Evolutionary conservation across 1,140 invertebrate genomes (phyloP), one percentile per base, ranked within the genome.

Genomic region (Procambarus clarkii): DNA sequence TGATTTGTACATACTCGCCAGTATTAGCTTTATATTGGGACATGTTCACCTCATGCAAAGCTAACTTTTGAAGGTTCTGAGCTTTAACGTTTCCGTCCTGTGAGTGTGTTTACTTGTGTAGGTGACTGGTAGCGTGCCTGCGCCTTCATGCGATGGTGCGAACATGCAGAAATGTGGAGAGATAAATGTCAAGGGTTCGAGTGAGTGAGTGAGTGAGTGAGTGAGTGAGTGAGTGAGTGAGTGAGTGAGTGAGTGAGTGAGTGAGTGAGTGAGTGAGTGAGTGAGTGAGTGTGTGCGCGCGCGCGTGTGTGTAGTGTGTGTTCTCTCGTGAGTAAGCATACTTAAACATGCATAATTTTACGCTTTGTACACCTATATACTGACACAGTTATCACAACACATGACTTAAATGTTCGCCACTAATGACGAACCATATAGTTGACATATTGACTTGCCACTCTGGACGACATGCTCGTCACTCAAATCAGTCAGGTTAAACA

Each of bases 41-140:
- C 74, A 78, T 77, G 54, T 78, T 86, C 74, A 78, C 76, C 85
- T 58, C n/a, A 78, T 86, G 74, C 77, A 86, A 78, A 78, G 76
- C 60, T 78, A 44, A 44, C 11, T 86, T 74, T 78, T 78, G 74
- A 86, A 78, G 85, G 85, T 86, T 77, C 34, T 71, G 48, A 86
- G 85, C 85, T 86, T 86, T 86, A 86, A 86, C 44, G 74, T 45
- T 86, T 86, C 71, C 84, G 71, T 86, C 74, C 85, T 78, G 74
- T 58, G 54, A 78, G 74, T 34, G 85, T 77, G 9, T 82, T 9
- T 13, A 54, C 8, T 34, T 54, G 50, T 54, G 8, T 54, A 54
- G 50, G 50, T 8, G 8, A 9, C 8, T 54, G 50, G 1, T 1
- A 54, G 50, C 13, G 50, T 54, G 50, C 13, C 8, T 13, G 8